A percentile compares a stretch with the other conserved stretches of the same genome.
Evolutionary conservation across 1,140 invertebrate genomes (phyloP).

Genomic region (Formica exsecta): DNA sequence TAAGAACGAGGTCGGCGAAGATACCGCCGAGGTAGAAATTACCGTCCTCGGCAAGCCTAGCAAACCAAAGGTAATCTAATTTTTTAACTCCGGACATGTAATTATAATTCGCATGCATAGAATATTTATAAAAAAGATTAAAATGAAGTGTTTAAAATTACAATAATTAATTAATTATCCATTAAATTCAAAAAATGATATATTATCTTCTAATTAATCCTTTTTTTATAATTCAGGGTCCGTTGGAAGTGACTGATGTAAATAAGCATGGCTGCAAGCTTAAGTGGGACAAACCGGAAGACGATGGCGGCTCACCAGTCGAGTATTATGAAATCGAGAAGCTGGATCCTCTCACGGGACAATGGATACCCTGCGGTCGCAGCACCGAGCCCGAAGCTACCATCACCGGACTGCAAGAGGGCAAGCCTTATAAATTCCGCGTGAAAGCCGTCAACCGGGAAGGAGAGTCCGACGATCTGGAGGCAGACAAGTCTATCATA

Average conservation of each 20-base stretch:
- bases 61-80: conserved; percentile 82
- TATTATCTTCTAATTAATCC: neutral
- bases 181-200: neutral
- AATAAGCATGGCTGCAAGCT: conserved; percentile 97
- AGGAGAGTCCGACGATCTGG: conserved; percentile 98
- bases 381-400: conserved; percentile 93
- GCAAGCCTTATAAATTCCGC: conserved; percentile 99
- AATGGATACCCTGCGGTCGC: conserved; percentile 96
- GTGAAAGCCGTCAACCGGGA: conserved; percentile 99
- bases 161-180: conserved; percentile 17
- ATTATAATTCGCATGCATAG: neutral
- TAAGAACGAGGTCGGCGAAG: conserved; percentile 97
- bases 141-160: neutral
- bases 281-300: conserved; percentile 97
- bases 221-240: conserved; percentile 91
- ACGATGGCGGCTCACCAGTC: conserved; percentile 96
- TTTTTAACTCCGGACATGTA: neutral
- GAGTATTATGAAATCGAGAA: conserved; percentile 99
- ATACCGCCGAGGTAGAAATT: conserved; percentile 96
- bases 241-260: conserved; percentile 95
- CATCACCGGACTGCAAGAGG: conserved; percentile 95
- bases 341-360: conserved; percentile 95
- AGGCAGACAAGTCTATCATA: conserved; percentile 96
- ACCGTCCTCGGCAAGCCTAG: conserved; percentile 91
- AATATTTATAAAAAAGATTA: neutral